Evolutionary conservation across 2,888 invertebrate genomes (phyloP).

Genomic region (Platypus cylindrus): DNA sequence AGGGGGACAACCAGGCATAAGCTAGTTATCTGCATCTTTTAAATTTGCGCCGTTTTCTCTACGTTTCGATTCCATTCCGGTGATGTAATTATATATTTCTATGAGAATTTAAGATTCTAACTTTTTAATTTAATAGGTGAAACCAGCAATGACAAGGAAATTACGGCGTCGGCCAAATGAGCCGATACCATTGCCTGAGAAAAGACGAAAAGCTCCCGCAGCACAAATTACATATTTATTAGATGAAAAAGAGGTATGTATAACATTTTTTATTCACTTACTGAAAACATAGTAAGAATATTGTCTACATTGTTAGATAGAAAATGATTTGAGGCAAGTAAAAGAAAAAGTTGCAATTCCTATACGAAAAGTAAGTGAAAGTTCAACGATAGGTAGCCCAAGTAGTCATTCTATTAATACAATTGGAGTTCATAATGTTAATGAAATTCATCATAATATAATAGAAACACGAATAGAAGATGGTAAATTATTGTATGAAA

Average conservation of each 20-base stretch:
- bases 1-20: no score
- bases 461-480: slow-evolving; percentile 86
- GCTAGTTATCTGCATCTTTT: no score
- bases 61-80: no score
- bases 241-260: slow-evolving; percentile 86
- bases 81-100: no score
- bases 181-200: slow-evolving; percentile 78
- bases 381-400: slow-evolving; percentile 16
- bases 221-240: slow-evolving; percentile 74
- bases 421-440: slow-evolving; percentile 7
- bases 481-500: slow-evolving; percentile 84
- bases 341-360: slow-evolving; percentile 40
- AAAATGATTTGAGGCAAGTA: slow-evolving; percentile 12
- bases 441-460: slow-evolving; percentile 30
- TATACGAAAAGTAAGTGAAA: slow-evolving; percentile 41
- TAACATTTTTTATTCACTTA: no score
- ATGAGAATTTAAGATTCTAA: no score
- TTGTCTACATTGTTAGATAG: slow-evolving; percentile 11
- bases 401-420: slow-evolving; percentile 8
- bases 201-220: slow-evolving; percentile 73
- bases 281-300: no score
- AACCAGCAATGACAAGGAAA: slow-evolving; percentile 91
- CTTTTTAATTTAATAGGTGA: no score
- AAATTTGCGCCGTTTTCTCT: no score
- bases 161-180: slow-evolving; percentile 86